Conservation (phyloP, 2,888 invertebrate genomes). For the Trisateles emortualis region DNA sequence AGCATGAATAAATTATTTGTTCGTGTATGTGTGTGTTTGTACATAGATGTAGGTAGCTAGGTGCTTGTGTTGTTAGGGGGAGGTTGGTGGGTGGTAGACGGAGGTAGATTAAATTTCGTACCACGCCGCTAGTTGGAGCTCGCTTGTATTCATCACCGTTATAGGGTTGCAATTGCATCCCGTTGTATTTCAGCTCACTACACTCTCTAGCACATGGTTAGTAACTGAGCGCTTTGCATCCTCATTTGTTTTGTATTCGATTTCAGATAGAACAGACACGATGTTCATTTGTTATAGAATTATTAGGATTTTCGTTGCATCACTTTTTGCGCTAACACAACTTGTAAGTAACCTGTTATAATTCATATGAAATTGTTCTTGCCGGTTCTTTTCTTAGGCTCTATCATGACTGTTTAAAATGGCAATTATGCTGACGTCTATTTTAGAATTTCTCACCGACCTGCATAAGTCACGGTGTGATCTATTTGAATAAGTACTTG, state of each 20-base stretch:
- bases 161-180: slow-evolving; percentile 77
- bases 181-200: slow-evolving; percentile 61
- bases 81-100: slow-evolving; percentile 71
- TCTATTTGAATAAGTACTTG: no score
- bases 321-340: no score
- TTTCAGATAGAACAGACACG: not conserved
- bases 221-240: slow-evolving; percentile 12
- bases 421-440: no score
- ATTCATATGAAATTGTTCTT: no score
- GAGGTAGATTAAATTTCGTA: slow-evolving; percentile 85
- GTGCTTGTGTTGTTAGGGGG: slow-evolving; percentile 47
- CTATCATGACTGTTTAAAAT: no score
- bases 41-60: slow-evolving; percentile 46
- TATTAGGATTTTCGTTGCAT: not conserved
- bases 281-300: not conserved
- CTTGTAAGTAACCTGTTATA: no score
- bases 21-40: slow-evolving; percentile 34
- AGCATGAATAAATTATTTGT: slow-evolving; percentile 73
- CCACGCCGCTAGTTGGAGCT: slow-evolving; percentile 71
- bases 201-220: slow-evolving; percentile 29
- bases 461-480: no score
- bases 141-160: slow-evolving; percentile 79
- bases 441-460: no score
- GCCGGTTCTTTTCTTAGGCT: no score
- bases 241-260: not conserved